A percentile compares a stretch with the other conserved stretches of the same genome.
Evolutionary conservation across 2,888 invertebrate genomes (phyloP).

Genomic region (Mechanitis messenoides): DNA sequence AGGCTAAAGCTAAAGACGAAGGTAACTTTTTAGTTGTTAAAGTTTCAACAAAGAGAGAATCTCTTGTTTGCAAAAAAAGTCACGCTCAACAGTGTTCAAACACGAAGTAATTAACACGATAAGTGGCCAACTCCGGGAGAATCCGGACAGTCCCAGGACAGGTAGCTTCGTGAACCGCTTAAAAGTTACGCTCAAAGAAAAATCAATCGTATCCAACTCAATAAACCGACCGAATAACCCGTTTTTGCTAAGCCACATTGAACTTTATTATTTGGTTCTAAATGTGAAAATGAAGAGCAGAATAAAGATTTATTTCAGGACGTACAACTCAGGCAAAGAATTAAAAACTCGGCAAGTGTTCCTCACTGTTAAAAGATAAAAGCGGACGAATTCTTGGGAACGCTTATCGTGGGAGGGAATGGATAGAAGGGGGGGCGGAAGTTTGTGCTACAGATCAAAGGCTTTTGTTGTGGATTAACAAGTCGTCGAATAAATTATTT

Average conservation of each 20-base stretch:
- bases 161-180: slow-evolving; percentile 12
- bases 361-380: slow-evolving; percentile 45
- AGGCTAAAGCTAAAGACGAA: slow-evolving; percentile 2
- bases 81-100: slow-evolving; percentile 8
- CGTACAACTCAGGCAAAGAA: slow-evolving; percentile 27
- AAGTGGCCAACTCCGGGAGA: slow-evolving; percentile 10
- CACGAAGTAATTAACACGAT: slow-evolving; percentile 15
- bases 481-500: slow-evolving; percentile 39
- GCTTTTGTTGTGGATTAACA: slow-evolving; percentile 60
- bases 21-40: slow-evolving; percentile 12
- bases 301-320: slow-evolving; percentile 20
- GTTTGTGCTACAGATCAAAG: slow-evolving; percentile 55
- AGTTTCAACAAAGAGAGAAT: slow-evolving; percentile 8
- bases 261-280: slow-evolving; percentile 17
- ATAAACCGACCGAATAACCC: slow-evolving; percentile 12
- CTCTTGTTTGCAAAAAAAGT: slow-evolving; percentile 11
- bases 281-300: slow-evolving; percentile 13
- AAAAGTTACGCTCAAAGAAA: slow-evolving; percentile 12
- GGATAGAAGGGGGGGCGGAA: slow-evolving; percentile 30
- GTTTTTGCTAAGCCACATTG: slow-evolving; percentile 10
- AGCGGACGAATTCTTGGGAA: slow-evolving; percentile 37
- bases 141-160: slow-evolving; percentile 7
- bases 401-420: slow-evolving; percentile 34
- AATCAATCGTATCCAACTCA: slow-evolving; percentile 12
- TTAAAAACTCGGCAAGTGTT: slow-evolving; percentile 34